phyloP scores from a whole-genome alignment of 2,888 invertebrate species.

The Tetheella fluctuosa region DNA sequence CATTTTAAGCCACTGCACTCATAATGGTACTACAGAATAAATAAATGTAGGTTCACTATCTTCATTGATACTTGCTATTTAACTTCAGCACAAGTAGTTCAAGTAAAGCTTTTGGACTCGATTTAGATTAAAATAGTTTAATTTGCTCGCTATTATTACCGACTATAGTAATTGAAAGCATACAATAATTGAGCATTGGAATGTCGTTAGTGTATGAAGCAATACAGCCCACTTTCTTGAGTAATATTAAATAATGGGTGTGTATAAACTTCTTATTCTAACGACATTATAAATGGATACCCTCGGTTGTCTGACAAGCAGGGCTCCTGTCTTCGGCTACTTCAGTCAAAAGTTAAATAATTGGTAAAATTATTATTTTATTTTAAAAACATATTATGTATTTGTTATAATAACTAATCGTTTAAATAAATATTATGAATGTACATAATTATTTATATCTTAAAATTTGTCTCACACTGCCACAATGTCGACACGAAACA shows the following conservation, averaged over 20 bases:
- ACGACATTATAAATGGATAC: constrained; percentile 34
- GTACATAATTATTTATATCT: not conserved
- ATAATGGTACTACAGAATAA: not conserved
- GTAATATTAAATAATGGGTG: constrained; percentile 22
- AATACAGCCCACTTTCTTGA: constrained; percentile 33
- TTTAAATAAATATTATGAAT: not conserved
- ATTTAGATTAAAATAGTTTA: constrained; percentile 61
- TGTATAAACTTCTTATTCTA: constrained; percentile 46
- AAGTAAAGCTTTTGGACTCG: constrained; percentile 68
- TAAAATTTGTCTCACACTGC: constrained; percentile 17
- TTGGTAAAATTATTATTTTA: constrained; percentile 32
- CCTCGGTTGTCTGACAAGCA: constrained; percentile 81
- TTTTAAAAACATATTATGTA: not conserved
- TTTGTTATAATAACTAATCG: not conserved
- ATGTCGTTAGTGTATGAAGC: constrained; percentile 62
- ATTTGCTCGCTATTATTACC: constrained; percentile 56
- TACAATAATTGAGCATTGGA: constrained; percentile 75
- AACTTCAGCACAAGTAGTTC: constrained; percentile 60
- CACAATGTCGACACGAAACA: constrained; percentile 17
- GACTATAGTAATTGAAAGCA: constrained; percentile 49
- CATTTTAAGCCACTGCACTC: not conserved
- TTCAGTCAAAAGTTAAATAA: constrained; percentile 41
- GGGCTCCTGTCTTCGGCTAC: constrained; percentile 80
- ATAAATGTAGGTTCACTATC: not conserved
- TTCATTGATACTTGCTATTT: constrained; percentile 42